Percentiles rank a stretch among this genome's conserved stretches.
Evolutionary conservation across 2,888 invertebrate species (phyloP).

Genomic region (Harpalus rubripes): DNA sequence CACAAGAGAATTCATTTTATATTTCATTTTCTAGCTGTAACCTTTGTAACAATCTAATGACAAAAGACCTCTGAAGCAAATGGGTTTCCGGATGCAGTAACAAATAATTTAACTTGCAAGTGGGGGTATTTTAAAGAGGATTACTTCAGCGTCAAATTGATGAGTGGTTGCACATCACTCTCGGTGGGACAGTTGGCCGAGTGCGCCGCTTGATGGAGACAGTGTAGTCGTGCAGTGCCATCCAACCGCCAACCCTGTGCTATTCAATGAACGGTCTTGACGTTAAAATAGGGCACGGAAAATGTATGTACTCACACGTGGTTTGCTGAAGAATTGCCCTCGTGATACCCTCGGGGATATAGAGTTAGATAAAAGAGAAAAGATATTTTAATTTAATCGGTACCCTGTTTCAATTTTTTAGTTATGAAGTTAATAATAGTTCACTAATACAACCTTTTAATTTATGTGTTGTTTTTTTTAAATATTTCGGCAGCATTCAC

Average conservation of each 20-base stretch:
- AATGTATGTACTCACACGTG: slow-evolving; percentile 55
- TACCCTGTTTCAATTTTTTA: no score
- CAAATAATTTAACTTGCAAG: slow-evolving; percentile 51
- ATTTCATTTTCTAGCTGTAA: no score
- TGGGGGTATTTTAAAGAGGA: slow-evolving; percentile 55
- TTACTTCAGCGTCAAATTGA: slow-evolving; percentile 60
- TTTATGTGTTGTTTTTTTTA: no score
- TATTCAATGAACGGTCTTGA: slow-evolving; percentile 11
- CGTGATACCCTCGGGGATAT: background rate
- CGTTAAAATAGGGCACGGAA: slow-evolving; percentile 39
- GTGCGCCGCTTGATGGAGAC: slow-evolving; percentile 46
- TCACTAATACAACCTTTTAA: no score
- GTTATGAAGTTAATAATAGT: no score
- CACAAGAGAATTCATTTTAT: no score
- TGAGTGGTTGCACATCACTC: slow-evolving; percentile 58
- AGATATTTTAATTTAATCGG: background rate
- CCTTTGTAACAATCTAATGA: background rate
- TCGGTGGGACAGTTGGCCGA: slow-evolving; percentile 32
- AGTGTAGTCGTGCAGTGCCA: background rate
- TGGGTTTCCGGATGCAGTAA: slow-evolving; percentile 6
- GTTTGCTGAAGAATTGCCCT: slow-evolving; percentile 36
- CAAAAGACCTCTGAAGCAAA: slow-evolving; percentile 11
- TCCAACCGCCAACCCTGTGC: slow-evolving; percentile 15
- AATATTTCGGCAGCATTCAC: no score
- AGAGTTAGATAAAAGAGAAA: background rate